Conservation (phyloP, 1,140 invertebrate genomes). For the Physella acuta region DNA sequence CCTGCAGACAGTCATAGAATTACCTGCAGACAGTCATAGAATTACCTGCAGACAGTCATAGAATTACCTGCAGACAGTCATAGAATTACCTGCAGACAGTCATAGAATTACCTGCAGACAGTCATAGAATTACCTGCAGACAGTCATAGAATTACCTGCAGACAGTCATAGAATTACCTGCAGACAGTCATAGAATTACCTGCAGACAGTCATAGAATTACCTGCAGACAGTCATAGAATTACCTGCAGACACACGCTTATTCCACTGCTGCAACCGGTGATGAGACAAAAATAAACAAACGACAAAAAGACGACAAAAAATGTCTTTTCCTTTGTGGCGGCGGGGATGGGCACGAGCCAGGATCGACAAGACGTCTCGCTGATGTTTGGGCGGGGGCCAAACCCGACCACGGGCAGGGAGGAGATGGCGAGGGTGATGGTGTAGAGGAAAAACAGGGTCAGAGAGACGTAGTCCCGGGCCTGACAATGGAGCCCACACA, state of each 20-base stretch:
- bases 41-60: too few species aligned
- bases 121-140: too few species aligned
- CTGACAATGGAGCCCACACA: background rate
- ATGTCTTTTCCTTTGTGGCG: slow-evolving; percentile 26
- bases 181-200: too few species aligned
- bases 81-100: too few species aligned
- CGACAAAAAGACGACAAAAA: slow-evolving; percentile 36
- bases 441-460: slow-evolving; percentile 30
- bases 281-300: slow-evolving; percentile 24
- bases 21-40: too few species aligned
- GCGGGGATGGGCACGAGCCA: slow-evolving; percentile 37
- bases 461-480: slow-evolving; percentile 25
- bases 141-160: too few species aligned
- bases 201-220: too few species aligned
- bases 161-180: too few species aligned
- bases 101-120: too few species aligned
- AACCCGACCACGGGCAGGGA: slow-evolving; percentile 41
- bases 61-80: too few species aligned
- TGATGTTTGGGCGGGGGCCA: slow-evolving; percentile 33
- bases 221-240: too few species aligned
- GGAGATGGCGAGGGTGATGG: slow-evolving; percentile 33
- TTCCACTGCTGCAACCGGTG: slow-evolving; percentile 1
- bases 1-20: too few species aligned
- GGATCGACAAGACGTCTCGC: slow-evolving; percentile 32
- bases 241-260: slow-evolving; percentile 20